Percentiles rank a stretch among this genome's conserved stretches.
Conservation (phyloP, 2,797 vertebrate genomes). For the Cynodonichthys magdalenae region DNA sequence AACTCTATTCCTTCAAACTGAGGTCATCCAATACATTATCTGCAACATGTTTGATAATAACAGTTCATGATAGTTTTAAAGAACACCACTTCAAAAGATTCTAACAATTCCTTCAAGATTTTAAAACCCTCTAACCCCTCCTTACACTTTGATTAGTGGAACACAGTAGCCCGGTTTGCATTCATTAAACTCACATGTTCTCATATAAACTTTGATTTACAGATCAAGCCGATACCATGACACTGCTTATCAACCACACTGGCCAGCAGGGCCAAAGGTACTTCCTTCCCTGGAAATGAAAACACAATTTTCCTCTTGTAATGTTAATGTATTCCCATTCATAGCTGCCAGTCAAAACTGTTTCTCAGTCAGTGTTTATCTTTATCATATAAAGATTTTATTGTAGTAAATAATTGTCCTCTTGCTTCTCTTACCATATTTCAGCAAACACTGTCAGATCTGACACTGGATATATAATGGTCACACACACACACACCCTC, state of each 20-base stretch:
- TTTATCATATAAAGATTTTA: slow-evolving; percentile 41
- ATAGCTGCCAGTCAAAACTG: slow-evolving; percentile 44
- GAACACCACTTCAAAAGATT: too few species aligned
- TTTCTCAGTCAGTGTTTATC: slow-evolving; percentile 23
- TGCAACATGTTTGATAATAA: too few species aligned
- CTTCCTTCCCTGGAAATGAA: slow-evolving; percentile 38
- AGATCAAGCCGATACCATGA: slow-evolving; percentile 18
- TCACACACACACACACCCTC: not conserved
- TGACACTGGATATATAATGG: slow-evolving; percentile 26
- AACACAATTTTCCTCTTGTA: slow-evolving; percentile 31
- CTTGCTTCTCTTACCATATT: slow-evolving; percentile 40
- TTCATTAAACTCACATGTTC: not conserved
- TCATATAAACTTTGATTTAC: slow-evolving; percentile 20
- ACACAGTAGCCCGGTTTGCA: not conserved
- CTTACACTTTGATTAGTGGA: not conserved
- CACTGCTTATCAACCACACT: slow-evolving; percentile 22
- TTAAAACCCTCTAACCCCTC: not conserved
- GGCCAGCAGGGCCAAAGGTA: slow-evolving; percentile 13
- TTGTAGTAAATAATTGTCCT: slow-evolving; percentile 33
- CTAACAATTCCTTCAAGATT: not conserved
- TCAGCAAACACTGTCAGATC: slow-evolving; percentile 23
- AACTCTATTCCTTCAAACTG: too few species aligned
- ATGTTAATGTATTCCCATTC: slow-evolving; percentile 53
- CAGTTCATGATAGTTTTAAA: too few species aligned
- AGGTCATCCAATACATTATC: too few species aligned